Evolutionary conservation across 2,113 vertebrate species (phyloP).

Genomic region (Phrynosoma platyrhinos): DNA sequence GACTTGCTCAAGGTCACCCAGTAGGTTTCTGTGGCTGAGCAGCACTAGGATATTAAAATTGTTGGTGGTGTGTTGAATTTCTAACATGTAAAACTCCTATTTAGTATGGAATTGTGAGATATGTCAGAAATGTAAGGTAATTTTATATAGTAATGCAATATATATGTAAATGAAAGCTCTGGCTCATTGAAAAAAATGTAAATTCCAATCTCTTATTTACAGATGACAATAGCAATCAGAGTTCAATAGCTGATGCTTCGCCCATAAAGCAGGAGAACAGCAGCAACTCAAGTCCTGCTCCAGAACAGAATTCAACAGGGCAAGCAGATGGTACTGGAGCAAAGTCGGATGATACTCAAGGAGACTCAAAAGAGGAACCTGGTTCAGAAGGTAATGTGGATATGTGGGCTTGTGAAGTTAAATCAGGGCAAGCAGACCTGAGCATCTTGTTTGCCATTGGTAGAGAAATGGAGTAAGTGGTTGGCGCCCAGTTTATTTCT

Average conservation of each 20-base stretch:
- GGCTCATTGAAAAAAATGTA: background rate
- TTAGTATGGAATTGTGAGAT: no score
- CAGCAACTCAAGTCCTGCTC: slow-evolving; percentile 92
- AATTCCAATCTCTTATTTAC: background rate
- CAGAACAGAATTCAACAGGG: slow-evolving; percentile 79
- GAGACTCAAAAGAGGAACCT: slow-evolving; percentile 83
- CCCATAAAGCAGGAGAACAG: slow-evolving; percentile 96
- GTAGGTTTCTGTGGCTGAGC: no score
- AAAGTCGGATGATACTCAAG: slow-evolving; percentile 85
- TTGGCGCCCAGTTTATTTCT: no score
- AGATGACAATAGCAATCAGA: slow-evolving; percentile 99
- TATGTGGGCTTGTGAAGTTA: no score
- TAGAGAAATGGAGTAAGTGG: no score
- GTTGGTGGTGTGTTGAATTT: background rate
- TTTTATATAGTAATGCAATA: background rate
- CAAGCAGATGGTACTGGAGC: slow-evolving; percentile 82
- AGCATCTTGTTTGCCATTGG: background rate
- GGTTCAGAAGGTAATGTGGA: slow-evolving; percentile 82
- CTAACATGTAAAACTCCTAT: background rate
- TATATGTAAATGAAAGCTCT: background rate
- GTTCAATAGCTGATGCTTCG: slow-evolving; percentile 95
- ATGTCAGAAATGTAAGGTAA: background rate
- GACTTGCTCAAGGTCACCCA: no score
- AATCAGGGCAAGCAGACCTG: background rate
- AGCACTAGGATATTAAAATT: no score